phyloP scores from a whole-genome alignment of 1,140 invertebrate species.

The Habropoda laboriosa region DNA sequence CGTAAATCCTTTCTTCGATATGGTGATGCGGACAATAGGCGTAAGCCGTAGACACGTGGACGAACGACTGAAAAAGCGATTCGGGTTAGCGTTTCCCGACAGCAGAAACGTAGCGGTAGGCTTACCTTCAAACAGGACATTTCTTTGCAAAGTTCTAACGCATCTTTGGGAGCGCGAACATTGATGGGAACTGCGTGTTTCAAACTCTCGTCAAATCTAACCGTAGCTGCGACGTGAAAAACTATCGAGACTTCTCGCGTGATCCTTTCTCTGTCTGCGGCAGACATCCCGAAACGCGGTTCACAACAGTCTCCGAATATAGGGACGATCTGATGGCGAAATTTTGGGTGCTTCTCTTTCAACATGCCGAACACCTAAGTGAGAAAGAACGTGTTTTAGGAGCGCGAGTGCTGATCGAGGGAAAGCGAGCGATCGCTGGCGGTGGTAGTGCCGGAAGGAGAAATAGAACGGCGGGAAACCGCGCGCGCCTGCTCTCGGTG shows the following conservation, averaged over 20 bases:
- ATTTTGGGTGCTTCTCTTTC: slow-evolving; percentile 83
- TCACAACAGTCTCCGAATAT: slow-evolving; percentile 83
- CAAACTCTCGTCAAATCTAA: slow-evolving; percentile 87
- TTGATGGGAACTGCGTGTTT: slow-evolving; percentile 86
- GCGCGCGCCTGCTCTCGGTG: too few species aligned
- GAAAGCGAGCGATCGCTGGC: not conserved
- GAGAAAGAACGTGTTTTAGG: too few species aligned
- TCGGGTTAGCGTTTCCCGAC: too few species aligned
- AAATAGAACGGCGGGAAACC: not conserved
- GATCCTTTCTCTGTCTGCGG: slow-evolving; percentile 77
- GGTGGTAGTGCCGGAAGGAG: not conserved
- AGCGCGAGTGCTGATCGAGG: not conserved
- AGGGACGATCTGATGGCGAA: slow-evolving; percentile 84
- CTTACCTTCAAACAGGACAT: slow-evolving; percentile 86
- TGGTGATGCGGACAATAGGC: slow-evolving; percentile 82
- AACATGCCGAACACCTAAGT: slow-evolving; percentile 84
- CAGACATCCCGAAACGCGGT: slow-evolving; percentile 81
- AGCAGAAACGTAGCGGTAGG: too few species aligned
- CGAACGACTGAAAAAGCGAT: slow-evolving; percentile 82
- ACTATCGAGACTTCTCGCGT: slow-evolving; percentile 86
- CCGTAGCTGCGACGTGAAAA: slow-evolving; percentile 88
- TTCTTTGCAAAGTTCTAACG: slow-evolving; percentile 85
- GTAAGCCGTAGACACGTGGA: slow-evolving; percentile 87
- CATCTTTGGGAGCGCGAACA: slow-evolving; percentile 85
- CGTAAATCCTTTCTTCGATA: slow-evolving; percentile 84